These are phyloP conservation scores for Martes flavigula DNA, from an alignment of 2,797 vertebrate genomes.

Conservation along the genomic window DNA sequence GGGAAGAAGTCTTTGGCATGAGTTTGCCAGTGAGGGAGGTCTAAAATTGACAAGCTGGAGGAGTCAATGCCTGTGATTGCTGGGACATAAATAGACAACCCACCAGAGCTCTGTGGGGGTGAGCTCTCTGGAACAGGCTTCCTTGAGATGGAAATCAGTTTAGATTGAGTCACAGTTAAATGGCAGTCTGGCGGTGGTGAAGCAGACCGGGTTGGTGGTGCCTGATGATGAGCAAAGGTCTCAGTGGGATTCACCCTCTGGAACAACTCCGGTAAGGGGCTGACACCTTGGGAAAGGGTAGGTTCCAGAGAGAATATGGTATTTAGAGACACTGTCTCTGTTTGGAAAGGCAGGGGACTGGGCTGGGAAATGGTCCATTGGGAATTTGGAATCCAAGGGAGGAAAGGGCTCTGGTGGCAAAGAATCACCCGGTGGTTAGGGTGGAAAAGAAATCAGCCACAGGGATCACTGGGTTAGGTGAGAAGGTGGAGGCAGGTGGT, in stretches of 20 bases:
- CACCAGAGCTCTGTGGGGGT: neutral
- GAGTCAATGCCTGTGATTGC: neutral
- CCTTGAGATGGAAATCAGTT: neutral
- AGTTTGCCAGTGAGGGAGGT: conserved; percentile 55
- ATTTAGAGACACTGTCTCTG: neutral
- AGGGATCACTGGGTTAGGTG: neutral
- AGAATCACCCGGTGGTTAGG: neutral
- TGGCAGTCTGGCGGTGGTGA: neutral
- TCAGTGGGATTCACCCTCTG: neutral
- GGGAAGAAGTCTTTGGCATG: neutral
- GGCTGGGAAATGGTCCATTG: neutral
- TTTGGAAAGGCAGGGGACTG: neutral
- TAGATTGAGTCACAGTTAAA: neutral
- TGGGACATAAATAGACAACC: neutral
- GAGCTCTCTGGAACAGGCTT: neutral
- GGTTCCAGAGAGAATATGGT: neutral
- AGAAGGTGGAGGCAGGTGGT: neutral
- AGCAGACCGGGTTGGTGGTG: neutral
- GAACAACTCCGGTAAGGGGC: neutral
- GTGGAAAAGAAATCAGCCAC: neutral
- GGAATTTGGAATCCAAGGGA: neutral
- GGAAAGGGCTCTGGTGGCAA: neutral
- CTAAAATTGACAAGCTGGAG: neutral
- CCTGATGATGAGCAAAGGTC: neutral
- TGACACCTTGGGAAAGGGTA: neutral